These are phyloP conservation scores for Gambusia yucatana DNA, from an alignment of 2,797 vertebrate genomes.

Conservation along the genomic window DNA sequence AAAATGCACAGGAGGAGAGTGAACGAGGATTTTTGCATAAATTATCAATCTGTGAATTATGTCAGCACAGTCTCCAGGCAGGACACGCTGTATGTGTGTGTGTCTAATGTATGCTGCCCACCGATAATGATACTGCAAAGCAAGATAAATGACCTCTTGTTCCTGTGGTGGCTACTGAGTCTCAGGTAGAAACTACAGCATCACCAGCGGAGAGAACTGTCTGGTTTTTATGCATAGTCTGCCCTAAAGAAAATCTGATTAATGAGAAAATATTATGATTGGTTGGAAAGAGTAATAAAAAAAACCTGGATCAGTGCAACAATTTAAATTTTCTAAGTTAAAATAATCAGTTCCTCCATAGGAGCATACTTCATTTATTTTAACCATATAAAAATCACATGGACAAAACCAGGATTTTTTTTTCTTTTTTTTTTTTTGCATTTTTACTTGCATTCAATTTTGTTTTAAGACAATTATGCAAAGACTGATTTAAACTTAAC, in stretches of 20 bases:
- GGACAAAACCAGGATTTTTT: not conserved
- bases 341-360: not conserved
- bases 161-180: slow-evolving; percentile 13
- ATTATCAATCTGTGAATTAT: slow-evolving; percentile 54
- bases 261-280: not conserved
- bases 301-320: not conserved
- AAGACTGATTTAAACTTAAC: not conserved
- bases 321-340: too few species aligned
- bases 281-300: not conserved
- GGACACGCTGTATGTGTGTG: slow-evolving; percentile 25
- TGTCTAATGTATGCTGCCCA: slow-evolving; percentile 37
- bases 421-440: not conserved
- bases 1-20: slow-evolving; percentile 32
- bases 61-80: slow-evolving; percentile 56
- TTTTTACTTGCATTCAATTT: not conserved
- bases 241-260: not conserved
- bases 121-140: slow-evolving; percentile 52
- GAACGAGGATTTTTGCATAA: slow-evolving; percentile 61
- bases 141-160: slow-evolving; percentile 64
- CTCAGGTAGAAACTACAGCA: slow-evolving; percentile 44
- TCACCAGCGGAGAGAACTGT: slow-evolving; percentile 15
- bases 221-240: slow-evolving; percentile 16
- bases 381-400: not conserved
- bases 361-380: not conserved
- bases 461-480: not conserved